phyloP scores from a whole-genome alignment of 37 sponge, comb jelly and placozoan species.

The Corticium candelabrum region DNA sequence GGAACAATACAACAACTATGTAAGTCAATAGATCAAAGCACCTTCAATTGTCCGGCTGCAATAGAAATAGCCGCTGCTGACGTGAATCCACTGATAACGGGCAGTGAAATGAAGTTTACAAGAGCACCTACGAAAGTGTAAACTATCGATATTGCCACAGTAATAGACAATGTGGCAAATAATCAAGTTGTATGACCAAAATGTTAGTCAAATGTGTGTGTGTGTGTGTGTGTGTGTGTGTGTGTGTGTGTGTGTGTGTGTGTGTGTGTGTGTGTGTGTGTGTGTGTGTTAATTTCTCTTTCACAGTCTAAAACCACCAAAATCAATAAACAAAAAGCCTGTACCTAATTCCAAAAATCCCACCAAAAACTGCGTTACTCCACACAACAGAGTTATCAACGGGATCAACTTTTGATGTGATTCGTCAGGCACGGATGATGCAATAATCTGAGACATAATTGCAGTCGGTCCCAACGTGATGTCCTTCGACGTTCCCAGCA shows the following conservation, averaged over 20 bases:
- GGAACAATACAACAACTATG: background rate
- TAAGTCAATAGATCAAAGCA: background rate
- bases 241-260: no score
- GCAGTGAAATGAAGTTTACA: conserved; percentile 83
- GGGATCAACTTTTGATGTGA: conserved; percentile 48
- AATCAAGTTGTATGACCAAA: background rate
- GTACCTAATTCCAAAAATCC: conserved; percentile 83
- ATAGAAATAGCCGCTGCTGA: conserved; percentile 97
- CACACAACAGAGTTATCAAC: conserved; percentile 62
- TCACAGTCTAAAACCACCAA: background rate
- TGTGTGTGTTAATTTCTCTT: no score
- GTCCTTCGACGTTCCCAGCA: conserved; percentile 91
- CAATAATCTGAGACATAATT: conserved; percentile 81
- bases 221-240: no score
- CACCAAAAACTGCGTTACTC: conserved; percentile 62
- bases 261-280: no score
- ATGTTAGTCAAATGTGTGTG: no score
- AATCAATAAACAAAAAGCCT: background rate
- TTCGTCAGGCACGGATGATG: conserved; percentile 8
- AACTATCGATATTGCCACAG: no score
- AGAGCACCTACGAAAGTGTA: conserved; percentile 50
- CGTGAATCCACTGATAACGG: conserved; percentile 92
- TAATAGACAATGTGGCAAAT: background rate
- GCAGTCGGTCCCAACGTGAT: conserved; percentile 94
- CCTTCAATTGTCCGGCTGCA: conserved; percentile 70